Evolutionary conservation across 2,888 invertebrate genomes (phyloP).

Genomic region (Caenorhabditis sp.): DNA sequence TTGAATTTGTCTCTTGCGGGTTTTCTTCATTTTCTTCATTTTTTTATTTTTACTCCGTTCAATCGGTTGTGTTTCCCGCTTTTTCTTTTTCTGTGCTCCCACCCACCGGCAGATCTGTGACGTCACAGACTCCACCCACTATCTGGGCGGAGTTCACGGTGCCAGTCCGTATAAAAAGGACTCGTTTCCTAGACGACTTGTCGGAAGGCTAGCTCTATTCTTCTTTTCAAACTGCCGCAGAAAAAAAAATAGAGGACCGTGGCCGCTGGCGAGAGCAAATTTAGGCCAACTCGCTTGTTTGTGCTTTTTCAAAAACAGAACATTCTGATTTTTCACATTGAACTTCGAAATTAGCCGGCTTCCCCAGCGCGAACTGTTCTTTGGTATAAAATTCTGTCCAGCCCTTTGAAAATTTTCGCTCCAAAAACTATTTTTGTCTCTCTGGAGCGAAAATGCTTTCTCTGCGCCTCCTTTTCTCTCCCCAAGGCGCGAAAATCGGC

Average conservation of each 20-base stretch:
- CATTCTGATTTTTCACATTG: too few relatives aligned
- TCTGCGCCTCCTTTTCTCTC: constrained; percentile 36
- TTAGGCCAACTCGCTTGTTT: constrained; percentile 28
- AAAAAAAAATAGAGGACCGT: constrained; percentile 18
- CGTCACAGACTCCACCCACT: constrained; percentile 35
- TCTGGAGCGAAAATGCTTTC: constrained; percentile 26
- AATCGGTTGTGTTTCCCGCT: neutral
- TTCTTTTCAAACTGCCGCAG: constrained; percentile 29
- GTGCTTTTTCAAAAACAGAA: constrained; percentile 10
- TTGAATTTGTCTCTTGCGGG: neutral
- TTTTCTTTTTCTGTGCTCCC: neutral
- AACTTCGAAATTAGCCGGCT: neutral
- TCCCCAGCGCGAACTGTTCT: constrained; percentile 8
- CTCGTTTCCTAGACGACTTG: neutral
- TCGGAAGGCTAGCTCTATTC: too few relatives aligned
- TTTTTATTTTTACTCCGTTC: neutral
- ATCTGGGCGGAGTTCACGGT: constrained; percentile 22
- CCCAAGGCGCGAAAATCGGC: constrained; percentile 41
- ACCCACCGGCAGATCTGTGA: too few relatives aligned
- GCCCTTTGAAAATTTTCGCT: constrained; percentile 7
- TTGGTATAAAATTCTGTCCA: neutral
- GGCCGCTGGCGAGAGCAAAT: constrained; percentile 11
- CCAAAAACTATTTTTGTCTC: constrained; percentile 1
- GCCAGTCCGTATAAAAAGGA: constrained; percentile 22
- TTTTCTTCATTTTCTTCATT: neutral